Base-by-base conservation (phyloP, 2,888 invertebrate genomes). In the Stenichneumon culpator region DNA sequence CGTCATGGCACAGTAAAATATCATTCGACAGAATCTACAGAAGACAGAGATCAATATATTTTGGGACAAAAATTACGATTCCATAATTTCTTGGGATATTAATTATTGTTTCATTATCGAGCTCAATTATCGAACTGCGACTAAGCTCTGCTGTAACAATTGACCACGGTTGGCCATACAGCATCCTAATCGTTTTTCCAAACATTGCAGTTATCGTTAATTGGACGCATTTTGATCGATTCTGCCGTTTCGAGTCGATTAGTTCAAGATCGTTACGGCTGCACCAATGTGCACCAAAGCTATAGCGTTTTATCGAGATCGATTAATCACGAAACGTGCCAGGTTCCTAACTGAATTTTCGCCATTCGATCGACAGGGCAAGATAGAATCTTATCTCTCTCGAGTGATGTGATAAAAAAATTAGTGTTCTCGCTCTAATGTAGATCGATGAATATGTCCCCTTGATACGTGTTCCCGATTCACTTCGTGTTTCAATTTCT, bases 231-330 rank as follows among this genome's bases (percentile, higher is more conserved):
- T 39, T 73, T 50, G 36, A 16, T n/a, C 73, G 60, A 83, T 68
- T 63, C 50, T n/a, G n/a, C 36, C 9, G 36, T 25, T 28, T 9
- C 32, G 57, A 50, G 68, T 50, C 36, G 36, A 36, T 47, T 67
- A n/a, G 54, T n/a, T 4, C 9, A 3, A 39, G 25, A 44, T 60
- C 14, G 54, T 63, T 68, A 60, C 36, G 25, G 72, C 50, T 28
- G 75, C 36, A 54, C 63, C 32, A 19, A n/a, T 22, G 57, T 74
- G 54, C 47, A n/a, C 39, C 70, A 50, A 50, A 65, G 75, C 72
- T 60, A 79, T 72, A 52, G 78, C n/a, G 32, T 73, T 77, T 79
- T 79, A 80, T 68, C 85, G 75, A 82, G 75, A 82, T 73, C 79
- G 70, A 77, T 80, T 79, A 68, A 75, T 75, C 74, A 69, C 63